These are phyloP conservation scores for Paradoxurus hermaphroditus DNA, from an alignment of 2,113 vertebrate genomes.

Conservation along the genomic window DNA sequence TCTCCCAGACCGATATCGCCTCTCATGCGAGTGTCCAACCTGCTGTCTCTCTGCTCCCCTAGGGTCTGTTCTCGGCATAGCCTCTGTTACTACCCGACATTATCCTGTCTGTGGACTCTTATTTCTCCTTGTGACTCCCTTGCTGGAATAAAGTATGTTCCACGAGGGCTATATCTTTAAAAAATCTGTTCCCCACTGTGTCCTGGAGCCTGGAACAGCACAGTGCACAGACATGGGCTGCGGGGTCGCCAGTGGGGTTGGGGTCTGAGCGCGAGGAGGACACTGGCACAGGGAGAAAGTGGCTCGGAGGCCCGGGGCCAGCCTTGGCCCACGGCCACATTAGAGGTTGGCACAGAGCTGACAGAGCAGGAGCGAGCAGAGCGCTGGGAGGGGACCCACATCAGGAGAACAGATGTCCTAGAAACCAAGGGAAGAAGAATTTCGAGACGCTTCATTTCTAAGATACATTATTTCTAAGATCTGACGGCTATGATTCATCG, in stretches of 20 bases:
- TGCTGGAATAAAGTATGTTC: neutral
- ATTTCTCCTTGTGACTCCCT: neutral
- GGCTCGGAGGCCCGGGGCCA: accelerated
- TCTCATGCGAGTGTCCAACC: neutral
- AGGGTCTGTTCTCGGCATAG: neutral
- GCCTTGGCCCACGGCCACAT: neutral
- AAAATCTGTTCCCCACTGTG: neutral
- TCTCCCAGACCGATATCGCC: neutral
- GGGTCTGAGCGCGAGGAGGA: neutral
- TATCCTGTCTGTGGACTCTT: neutral
- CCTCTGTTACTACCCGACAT: neutral
- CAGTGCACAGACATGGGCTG: neutral
- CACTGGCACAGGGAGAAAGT: no score
- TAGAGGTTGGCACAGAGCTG: neutral
- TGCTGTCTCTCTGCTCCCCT: neutral
- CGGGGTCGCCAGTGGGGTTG: neutral
- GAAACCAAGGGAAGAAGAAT: neutral
- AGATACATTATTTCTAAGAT: constrained; percentile 47
- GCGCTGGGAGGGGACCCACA: neutral
- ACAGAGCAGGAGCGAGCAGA: neutral
- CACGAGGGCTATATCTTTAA: neutral
- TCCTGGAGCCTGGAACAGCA: neutral
- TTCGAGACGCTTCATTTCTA: neutral
- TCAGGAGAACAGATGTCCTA: neutral
- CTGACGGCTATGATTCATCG: constrained; percentile 43